phyloP scores from a whole-genome alignment of 2,888 invertebrate species.

The Synergus japonicus region DNA sequence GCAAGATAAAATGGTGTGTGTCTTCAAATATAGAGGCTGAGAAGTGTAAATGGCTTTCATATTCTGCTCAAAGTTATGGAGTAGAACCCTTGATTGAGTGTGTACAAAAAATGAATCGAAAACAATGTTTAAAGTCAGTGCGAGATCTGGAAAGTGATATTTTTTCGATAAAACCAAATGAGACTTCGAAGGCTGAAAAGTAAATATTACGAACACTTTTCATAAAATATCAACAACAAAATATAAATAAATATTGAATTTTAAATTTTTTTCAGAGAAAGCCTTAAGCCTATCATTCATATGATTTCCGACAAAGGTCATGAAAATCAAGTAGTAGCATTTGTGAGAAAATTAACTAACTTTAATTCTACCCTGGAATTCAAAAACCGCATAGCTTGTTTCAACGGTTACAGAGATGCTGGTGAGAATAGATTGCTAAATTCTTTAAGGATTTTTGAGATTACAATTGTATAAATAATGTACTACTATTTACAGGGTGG shows the following conservation, averaged over 20 bases:
- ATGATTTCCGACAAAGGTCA: slow-evolving; percentile 81
- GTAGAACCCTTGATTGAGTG: slow-evolving; percentile 91
- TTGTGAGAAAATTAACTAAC: slow-evolving; percentile 81
- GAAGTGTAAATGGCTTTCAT: slow-evolving; percentile 89
- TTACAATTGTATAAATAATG: too few species aligned
- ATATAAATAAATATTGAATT: slow-evolving; percentile 24
- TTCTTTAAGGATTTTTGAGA: too few species aligned
- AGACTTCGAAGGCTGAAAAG: slow-evolving; percentile 84
- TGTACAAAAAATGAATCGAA: slow-evolving; percentile 80
- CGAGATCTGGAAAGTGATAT: slow-evolving; percentile 84
- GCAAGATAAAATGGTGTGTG: slow-evolving; percentile 80
- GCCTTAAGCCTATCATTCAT: slow-evolving; percentile 80
- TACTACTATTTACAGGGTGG: too few species aligned
- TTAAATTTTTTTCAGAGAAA: slow-evolving; percentile 37
- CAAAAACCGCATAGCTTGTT: slow-evolving; percentile 86
- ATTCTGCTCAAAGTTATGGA: slow-evolving; percentile 86
- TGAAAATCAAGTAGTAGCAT: slow-evolving; percentile 83
- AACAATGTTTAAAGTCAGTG: slow-evolving; percentile 85
- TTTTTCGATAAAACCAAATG: slow-evolving; percentile 85
- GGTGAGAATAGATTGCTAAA: slow-evolving; percentile 80
- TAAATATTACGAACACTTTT: slow-evolving; percentile 71
- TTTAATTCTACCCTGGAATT: slow-evolving; percentile 83
- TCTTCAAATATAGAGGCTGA: slow-evolving; percentile 84
- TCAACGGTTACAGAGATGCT: slow-evolving; percentile 87
- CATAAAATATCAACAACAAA: slow-evolving; percentile 26